phyloP scores from a whole-genome alignment of 1,140 invertebrate species.

The Drosophila sproati region DNA sequence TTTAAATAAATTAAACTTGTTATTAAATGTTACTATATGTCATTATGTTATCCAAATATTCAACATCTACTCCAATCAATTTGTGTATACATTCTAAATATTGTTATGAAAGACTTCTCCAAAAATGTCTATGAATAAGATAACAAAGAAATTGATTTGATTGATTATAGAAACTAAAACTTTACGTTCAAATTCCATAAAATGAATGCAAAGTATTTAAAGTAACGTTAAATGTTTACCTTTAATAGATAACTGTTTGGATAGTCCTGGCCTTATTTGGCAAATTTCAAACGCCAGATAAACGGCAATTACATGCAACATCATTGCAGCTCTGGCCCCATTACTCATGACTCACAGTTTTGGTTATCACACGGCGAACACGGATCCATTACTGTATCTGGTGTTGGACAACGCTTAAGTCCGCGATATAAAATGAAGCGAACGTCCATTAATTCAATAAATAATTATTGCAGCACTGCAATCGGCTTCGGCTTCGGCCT shows the following conservation, averaged over 20 bases:
- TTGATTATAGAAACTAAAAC: no score
- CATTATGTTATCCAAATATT: no score
- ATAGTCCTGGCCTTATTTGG: constrained; percentile 15
- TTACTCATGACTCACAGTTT: constrained; percentile 8
- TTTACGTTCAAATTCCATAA: no score
- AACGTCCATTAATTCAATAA: constrained; percentile 73
- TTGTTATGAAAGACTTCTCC: background rate
- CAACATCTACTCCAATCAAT: no score
- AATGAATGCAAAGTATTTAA: background rate
- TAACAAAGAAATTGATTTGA: background rate
- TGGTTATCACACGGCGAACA: constrained; percentile 34
- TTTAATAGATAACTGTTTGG: background rate
- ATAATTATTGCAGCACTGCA: constrained; percentile 65
- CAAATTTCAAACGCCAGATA: constrained; percentile 62
- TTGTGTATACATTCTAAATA: no score
- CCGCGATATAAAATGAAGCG: constrained; percentile 68
- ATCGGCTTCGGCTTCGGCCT: background rate
- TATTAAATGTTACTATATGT: no score
- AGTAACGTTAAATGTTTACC: background rate
- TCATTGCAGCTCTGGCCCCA: constrained; percentile 26
- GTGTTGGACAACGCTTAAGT: constrained; percentile 65
- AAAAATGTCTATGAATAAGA: background rate
- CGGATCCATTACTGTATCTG: constrained; percentile 69
- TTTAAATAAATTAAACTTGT: no score
- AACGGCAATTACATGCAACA: constrained; percentile 47